These are phyloP conservation scores for Tamias sibiricus DNA, from an alignment of 2,113 vertebrate genomes.

Conservation along the genomic window DNA sequence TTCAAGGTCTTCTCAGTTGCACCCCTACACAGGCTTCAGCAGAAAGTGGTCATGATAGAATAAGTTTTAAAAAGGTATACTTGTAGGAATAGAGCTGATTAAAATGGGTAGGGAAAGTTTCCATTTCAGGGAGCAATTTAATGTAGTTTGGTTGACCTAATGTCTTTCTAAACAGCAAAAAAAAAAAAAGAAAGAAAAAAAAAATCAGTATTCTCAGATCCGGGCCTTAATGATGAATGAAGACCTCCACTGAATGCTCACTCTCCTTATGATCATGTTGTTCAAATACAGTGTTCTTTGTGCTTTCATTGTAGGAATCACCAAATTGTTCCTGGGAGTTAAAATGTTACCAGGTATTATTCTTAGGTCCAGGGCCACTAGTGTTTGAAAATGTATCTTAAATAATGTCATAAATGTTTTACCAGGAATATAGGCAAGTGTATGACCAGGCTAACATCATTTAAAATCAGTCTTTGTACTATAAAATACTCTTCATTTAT, in stretches of 20 bases:
- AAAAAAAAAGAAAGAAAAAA: not conserved
- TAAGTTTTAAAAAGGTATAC: no score
- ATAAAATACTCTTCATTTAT: not conserved
- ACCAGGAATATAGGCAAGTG: not conserved
- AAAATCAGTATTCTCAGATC: not conserved
- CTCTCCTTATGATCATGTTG: not conserved
- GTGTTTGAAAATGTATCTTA: not conserved
- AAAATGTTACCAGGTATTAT: not conserved
- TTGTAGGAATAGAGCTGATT: no score
- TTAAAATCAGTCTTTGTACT: not conserved
- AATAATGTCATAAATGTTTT: constrained; percentile 30
- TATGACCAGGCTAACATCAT: not conserved
- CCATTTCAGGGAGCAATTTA: not conserved
- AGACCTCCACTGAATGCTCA: not conserved
- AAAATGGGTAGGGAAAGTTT: not conserved
- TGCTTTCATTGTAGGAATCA: not conserved
- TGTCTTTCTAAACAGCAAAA: not conserved
- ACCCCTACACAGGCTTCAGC: not conserved
- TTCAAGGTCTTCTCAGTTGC: not conserved
- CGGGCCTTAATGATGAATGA: not conserved
- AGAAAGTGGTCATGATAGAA: not conserved
- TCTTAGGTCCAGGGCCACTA: not conserved
- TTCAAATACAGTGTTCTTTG: not conserved
- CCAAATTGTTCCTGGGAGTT: not conserved
- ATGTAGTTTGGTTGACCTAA: not conserved